Evolutionary conservation across 2,888 invertebrate genomes (phyloP).

Genomic region (Micropterix aruncella): DNA sequence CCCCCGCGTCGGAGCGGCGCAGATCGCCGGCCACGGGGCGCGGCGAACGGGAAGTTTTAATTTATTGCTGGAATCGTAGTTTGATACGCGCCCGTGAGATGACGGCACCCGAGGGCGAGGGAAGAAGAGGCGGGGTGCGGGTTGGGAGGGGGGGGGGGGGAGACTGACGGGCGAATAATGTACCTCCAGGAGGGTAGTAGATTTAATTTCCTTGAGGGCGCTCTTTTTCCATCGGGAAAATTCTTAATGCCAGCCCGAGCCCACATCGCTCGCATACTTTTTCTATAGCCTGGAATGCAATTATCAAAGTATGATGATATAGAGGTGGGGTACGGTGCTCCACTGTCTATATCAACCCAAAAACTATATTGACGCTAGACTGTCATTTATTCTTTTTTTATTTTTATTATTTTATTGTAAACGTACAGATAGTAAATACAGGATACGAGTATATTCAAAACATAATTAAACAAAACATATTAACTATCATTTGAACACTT

Average conservation of each 20-base stretch:
- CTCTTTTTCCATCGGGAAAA: not conserved
- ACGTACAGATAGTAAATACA: too few relatives aligned
- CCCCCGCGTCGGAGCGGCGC: not conserved
- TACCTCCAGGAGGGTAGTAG: not conserved
- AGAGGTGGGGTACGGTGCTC: too few relatives aligned
- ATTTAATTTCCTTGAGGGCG: not conserved
- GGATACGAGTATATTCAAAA: too few relatives aligned
- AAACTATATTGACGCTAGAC: too few relatives aligned
- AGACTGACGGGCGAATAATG: too few relatives aligned
- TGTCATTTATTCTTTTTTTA: too few relatives aligned
- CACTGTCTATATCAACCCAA: too few relatives aligned
- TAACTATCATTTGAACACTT: too few relatives aligned
- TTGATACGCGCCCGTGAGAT: not conserved
- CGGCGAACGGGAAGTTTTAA: not conserved
- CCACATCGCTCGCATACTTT: not conserved
- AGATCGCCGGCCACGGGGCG: not conserved
- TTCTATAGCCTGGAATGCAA: not conserved
- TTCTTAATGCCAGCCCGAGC: not conserved
- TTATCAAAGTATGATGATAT: too few relatives aligned
- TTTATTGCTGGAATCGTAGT: not conserved
- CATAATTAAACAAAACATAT: too few relatives aligned
- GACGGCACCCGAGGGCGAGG: not conserved
- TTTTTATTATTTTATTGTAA: too few relatives aligned
- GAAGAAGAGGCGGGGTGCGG: not conserved
- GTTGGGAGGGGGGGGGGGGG: not conserved